Evolutionary conservation across 37 sponge, comb jelly and placozoan genomes (phyloP).

Genomic region (Diacarnus erythraeanus): DNA sequence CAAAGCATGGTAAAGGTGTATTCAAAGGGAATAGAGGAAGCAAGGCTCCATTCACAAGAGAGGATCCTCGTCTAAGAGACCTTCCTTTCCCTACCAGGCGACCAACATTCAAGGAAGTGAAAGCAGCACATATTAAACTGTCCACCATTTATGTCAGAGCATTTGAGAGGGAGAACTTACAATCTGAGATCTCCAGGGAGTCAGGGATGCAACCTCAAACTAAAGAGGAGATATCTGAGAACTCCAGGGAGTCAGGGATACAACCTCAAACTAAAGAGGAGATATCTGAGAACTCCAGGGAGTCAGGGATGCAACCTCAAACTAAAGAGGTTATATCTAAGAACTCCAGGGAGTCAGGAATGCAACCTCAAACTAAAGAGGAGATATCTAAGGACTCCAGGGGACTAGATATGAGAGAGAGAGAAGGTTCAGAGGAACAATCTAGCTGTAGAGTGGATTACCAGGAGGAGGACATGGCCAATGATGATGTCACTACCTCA

Average conservation of each 20-base stretch:
- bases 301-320: too few relatives aligned
- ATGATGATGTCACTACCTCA: background rate
- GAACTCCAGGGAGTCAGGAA: too few relatives aligned
- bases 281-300: too few relatives aligned
- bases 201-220: too few relatives aligned
- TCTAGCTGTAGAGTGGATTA: background rate
- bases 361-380: too few relatives aligned
- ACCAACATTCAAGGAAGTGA: conserved; percentile 87
- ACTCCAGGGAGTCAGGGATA: background rate
- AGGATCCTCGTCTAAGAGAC: conserved; percentile 60
- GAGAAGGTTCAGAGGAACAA: background rate
- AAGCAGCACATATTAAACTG: conserved; percentile 56
- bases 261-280: too few relatives aligned
- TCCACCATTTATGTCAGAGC: conserved; percentile 35
- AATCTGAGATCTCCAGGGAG: too few relatives aligned
- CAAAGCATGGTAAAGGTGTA: conserved; percentile 35
- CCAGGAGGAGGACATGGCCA: background rate
- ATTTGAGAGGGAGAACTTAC: too few relatives aligned
- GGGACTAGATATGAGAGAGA: too few relatives aligned
- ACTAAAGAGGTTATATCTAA: too few relatives aligned
- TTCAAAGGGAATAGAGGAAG: conserved; percentile 31
- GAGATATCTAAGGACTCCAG: too few relatives aligned
- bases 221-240: background rate
- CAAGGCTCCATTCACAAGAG: conserved; percentile 16
- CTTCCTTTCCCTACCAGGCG: conserved; percentile 85